Conservation (phyloP, 2,888 invertebrate species). For the Drosophila cyrtoloma region DNA sequence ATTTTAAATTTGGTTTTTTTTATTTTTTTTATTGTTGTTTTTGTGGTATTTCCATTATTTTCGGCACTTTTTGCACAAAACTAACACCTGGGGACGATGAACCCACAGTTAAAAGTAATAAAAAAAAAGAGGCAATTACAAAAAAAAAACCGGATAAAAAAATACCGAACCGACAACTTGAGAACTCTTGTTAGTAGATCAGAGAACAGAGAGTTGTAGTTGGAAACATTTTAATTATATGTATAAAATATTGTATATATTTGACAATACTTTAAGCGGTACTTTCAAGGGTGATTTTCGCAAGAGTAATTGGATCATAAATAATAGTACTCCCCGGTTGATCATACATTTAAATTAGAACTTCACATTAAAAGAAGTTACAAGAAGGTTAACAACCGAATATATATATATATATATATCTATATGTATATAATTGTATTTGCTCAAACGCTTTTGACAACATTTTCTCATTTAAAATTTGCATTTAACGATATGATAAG, state of each 20-base stretch:
- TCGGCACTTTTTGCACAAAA: slow-evolving; percentile 44
- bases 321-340: neutral
- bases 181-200: neutral
- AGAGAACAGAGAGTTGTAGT: neutral
- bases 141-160: neutral
- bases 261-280: neutral
- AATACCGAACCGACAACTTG: neutral
- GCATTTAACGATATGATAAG: neutral
- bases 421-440: neutral
- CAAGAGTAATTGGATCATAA: neutral
- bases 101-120: neutral
- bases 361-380: neutral
- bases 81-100: slow-evolving; percentile 31
- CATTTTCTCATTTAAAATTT: neutral
- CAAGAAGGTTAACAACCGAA: neutral
- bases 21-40: neutral
- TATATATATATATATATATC: too few relatives aligned
- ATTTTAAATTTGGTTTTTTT: neutral
- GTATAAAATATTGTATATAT: neutral
- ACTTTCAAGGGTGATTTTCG: neutral
- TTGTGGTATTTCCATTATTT: neutral
- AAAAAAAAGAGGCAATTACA: neutral
- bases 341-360: neutral
- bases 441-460: neutral
- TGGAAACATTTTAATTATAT: neutral